Evolutionary conservation across 2,113 vertebrate species (phyloP), one percentile per base, ranked within the genome.

Genomic region (Columba janthina): DNA sequence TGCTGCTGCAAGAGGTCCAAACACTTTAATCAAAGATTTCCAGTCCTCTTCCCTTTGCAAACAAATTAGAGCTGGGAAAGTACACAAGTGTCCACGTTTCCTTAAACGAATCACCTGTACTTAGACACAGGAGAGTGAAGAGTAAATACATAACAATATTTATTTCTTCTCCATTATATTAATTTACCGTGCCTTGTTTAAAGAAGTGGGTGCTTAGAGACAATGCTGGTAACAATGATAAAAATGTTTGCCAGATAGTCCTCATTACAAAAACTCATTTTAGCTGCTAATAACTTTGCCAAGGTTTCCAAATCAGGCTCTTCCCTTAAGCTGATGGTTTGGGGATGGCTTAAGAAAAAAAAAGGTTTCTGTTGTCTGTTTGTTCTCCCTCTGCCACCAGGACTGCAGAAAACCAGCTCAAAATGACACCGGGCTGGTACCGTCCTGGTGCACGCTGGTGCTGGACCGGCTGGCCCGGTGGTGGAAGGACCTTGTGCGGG

Each of bases 331-430:
- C 31, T 44, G 60, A 28, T 22, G 32, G 10, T 73, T 87, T 69
- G 9, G 61, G 34, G 54, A 73, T 21, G 34, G 15, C 28, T 61
- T 61, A 42, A 40, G 64, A 31, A 44, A 40, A 72, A 66, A 40
- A 20, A 42, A 62, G 9, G 9, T n/a, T 28, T 57, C 5, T 34
- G 15, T 26, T 53, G 26, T 38, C 48, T 77, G 28, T 25, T 28
- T 32, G 12, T 21, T 48, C 14, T 11, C 40, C 8, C 8, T 86
- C 38, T n/a, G n/a, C 1, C 0, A 13, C 19, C 0, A 0, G 57
- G 31, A 51, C 46, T 67, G 40, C 50, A 42, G 34, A 26, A 51
- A 62, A 19, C 9, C 16, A 18, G 10, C 1, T 22, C 31, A 31
- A 36, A 29, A 16, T 8, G 46, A 26, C 0, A 1, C 6, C 3